phyloP scores from a whole-genome alignment of 2,113 vertebrate genomes.

The Zeus faber region DNA sequence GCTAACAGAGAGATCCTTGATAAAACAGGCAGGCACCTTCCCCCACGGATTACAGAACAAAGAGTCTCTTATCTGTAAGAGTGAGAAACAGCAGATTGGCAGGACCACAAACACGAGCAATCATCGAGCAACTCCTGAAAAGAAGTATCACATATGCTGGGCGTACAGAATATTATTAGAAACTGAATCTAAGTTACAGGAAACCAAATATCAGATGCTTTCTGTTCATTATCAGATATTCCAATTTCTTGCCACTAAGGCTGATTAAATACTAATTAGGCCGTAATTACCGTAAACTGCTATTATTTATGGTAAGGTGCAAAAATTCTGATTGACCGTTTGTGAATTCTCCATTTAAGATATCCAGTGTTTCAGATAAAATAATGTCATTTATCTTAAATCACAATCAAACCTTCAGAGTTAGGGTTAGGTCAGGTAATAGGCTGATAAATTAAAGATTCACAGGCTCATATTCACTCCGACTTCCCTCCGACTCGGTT shows the following conservation, averaged over 20 bases:
- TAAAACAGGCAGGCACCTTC: constrained; percentile 62
- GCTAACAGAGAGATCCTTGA: constrained; percentile 67
- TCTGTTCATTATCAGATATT: too few species aligned
- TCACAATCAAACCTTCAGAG: constrained; percentile 14
- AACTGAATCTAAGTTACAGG: too few species aligned
- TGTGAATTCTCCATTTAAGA: not conserved
- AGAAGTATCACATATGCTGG: too few species aligned
- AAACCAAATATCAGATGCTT: too few species aligned
- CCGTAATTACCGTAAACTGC: too few species aligned
- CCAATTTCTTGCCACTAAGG: too few species aligned
- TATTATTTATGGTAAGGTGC: too few species aligned
- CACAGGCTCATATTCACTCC: constrained; percentile 12
- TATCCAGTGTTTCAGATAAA: not conserved
- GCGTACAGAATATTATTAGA: too few species aligned
- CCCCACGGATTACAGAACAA: constrained; percentile 51
- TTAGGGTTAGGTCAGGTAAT: constrained; percentile 17
- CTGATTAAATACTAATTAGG: too few species aligned
- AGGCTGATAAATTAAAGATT: constrained; percentile 3
- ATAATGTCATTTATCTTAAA: not conserved
- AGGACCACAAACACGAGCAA: constrained; percentile 25
- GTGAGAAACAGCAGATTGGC: constrained; percentile 15
- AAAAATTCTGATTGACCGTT: not conserved
- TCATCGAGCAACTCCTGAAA: too few species aligned
- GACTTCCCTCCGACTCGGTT: constrained; percentile 19
- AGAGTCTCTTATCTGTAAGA: constrained; percentile 47